A percentile compares a stretch with the other conserved stretches of the same genome.
Evolutionary conservation across 1,140 invertebrate species (phyloP).

Genomic region (Ephestia elutella): DNA sequence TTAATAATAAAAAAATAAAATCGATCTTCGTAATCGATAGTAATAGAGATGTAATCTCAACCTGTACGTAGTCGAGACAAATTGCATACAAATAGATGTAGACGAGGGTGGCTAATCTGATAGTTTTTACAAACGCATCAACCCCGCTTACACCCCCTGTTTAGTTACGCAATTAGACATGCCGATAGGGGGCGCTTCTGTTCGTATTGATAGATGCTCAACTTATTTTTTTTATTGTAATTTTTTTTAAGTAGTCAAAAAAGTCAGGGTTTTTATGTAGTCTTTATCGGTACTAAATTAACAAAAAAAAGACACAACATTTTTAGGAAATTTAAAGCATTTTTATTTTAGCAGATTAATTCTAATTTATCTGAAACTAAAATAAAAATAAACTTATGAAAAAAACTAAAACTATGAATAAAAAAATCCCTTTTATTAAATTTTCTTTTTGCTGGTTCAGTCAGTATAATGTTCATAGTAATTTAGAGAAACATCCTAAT

Average conservation of each 20-base stretch:
- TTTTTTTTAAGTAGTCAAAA: not conserved
- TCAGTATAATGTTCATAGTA: too few relatives aligned
- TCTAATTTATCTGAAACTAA: too few relatives aligned
- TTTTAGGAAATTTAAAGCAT: too few relatives aligned
- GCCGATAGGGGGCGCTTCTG: slow-evolving; percentile 29
- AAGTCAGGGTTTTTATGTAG: too few relatives aligned
- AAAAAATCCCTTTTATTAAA: too few relatives aligned
- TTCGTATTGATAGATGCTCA: slow-evolving; percentile 21
- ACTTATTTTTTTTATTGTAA: slow-evolving; percentile 9
- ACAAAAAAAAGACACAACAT: too few relatives aligned
- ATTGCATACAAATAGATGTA: slow-evolving; percentile 11
- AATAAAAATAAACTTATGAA: too few relatives aligned
- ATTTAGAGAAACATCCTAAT: too few relatives aligned
- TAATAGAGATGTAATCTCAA: not conserved
- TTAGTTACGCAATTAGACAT: slow-evolving; percentile 69
- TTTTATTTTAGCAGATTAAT: too few relatives aligned
- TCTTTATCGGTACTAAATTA: too few relatives aligned
- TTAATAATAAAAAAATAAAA: not conserved
- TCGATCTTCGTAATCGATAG: not conserved
- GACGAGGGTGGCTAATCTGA: slow-evolving; percentile 38
- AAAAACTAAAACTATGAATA: too few relatives aligned
- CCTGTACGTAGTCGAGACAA: slow-evolving; percentile 9
- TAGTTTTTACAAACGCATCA: slow-evolving; percentile 73
- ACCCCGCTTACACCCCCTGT: slow-evolving; percentile 66
- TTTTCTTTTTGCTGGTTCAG: too few relatives aligned